Percentiles rank a stretch among this genome's conserved stretches.
Evolutionary conservation across 1,140 invertebrate genomes (phyloP).

Genomic region (Eufriesea mexicana): DNA sequence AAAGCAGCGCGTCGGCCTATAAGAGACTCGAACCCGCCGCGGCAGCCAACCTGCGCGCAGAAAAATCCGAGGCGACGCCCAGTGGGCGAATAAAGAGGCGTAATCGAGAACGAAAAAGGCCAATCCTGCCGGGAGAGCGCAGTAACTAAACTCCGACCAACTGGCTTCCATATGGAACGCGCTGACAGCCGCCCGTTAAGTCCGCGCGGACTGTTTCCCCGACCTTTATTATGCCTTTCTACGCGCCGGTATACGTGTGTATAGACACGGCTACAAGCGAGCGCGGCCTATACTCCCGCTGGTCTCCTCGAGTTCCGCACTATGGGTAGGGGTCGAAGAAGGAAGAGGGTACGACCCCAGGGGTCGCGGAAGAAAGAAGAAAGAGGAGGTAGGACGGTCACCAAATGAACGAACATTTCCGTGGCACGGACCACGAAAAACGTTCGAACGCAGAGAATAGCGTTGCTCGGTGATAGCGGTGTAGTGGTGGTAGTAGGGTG

Average conservation of each 20-base stretch:
- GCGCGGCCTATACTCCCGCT: constrained; percentile 33
- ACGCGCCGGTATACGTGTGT: constrained; percentile 58
- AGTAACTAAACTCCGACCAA: constrained; percentile 65
- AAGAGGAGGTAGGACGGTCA: constrained; percentile 54
- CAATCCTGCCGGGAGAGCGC: constrained; percentile 65
- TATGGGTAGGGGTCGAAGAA: constrained; percentile 16
- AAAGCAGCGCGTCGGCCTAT: constrained; percentile 64
- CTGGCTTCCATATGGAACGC: constrained; percentile 24
- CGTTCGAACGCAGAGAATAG: constrained; percentile 43
- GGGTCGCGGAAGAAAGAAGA: constrained; percentile 45
- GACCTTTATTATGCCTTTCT: constrained; percentile 75
- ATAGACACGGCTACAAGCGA: constrained; percentile 49
- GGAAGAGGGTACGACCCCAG: constrained; percentile 53
- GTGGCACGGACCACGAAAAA: constrained; percentile 74
- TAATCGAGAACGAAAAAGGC: constrained; percentile 70
- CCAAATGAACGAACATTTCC: constrained; percentile 63
- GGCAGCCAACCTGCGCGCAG: constrained; percentile 66
- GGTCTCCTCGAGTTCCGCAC: constrained; percentile 28
- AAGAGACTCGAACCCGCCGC: constrained; percentile 45
- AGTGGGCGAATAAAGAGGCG: constrained; percentile 75
- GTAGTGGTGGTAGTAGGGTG: neutral
- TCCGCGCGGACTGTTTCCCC: constrained; percentile 77
- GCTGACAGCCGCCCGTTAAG: constrained; percentile 58
- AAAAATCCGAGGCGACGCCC: constrained; percentile 74
- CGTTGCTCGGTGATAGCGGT: constrained; percentile 10